These are phyloP conservation scores for Acropternis orthonyx DNA, from an alignment of 2,797 vertebrate species.

Conservation along the genomic window DNA sequence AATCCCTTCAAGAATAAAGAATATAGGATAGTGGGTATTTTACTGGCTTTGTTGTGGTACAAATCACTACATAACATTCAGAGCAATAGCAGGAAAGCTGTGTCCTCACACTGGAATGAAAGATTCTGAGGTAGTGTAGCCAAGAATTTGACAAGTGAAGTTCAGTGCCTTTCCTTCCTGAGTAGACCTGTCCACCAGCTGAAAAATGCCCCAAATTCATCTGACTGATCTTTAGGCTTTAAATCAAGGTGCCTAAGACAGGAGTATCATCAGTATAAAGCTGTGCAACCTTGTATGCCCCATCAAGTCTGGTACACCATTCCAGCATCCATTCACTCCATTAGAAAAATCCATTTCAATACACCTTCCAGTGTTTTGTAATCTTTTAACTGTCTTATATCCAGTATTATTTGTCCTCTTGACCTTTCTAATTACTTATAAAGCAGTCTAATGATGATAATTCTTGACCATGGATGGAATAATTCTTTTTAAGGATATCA, in stretches of 20 bases:
- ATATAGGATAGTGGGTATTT: background rate
- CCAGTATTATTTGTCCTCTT: background rate
- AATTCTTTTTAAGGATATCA: background rate
- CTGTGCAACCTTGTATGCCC: accelerated
- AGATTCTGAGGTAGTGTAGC: background rate
- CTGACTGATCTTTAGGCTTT: background rate
- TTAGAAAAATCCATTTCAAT: background rate
- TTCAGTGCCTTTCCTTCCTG: background rate
- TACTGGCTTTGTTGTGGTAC: background rate
- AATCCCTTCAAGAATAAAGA: background rate
- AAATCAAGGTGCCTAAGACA: background rate
- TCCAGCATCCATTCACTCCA: background rate
- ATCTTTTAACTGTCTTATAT: background rate
- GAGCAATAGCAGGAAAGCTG: background rate
- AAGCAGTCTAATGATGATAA: background rate
- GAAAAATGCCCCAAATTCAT: background rate
- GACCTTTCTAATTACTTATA: background rate
- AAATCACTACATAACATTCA: background rate
- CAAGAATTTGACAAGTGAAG: background rate
- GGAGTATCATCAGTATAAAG: background rate
- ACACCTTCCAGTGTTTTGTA: background rate
- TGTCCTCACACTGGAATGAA: background rate
- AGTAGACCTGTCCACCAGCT: background rate
- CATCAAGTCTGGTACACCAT: background rate
- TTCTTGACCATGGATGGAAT: background rate